Base-by-base conservation (phyloP, 2,113 vertebrate genomes). In the Macroglossus sobrinus region DNA sequence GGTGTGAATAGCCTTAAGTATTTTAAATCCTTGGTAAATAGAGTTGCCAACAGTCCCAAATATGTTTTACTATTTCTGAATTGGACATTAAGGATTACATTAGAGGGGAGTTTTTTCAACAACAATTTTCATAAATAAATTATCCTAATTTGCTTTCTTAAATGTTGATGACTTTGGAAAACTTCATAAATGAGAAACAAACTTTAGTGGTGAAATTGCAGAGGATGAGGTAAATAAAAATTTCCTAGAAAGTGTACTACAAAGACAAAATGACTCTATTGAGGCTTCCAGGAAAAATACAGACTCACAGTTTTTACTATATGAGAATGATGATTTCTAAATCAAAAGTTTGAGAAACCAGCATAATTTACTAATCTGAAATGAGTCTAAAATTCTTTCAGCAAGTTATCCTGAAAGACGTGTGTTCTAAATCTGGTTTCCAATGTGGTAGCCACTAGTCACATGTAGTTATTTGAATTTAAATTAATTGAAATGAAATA, bases 1-100 rank as follows among this genome's bases (percentile, higher is more conserved):
- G 38, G 50, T 93, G 74, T 80, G 87, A 97, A 93, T 84, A 86
- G 33, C 84, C 43, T 79, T 78, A 96, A 95, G 57, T 94, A 94
- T 89, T 97, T 97, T 92, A 97, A 94, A 89, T 59, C 68, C 80
- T 92, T 79, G n/a, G 57, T 94, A 97, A 89, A 92, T 22, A 96
- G 79, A 93, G 35, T 84, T 88, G 80, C 90, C 89, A 95, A 66
- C 28, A 82, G 84, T 89, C 47, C 64, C 47, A 91, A 78, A 93
- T 59, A 45, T 76, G 57, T 86, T 92, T 96, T 92, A 74, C 91
- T 84, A 69, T 91, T 86, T 97, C 74, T 93, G 92, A 93, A 92
- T 40, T 87, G 30, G 74, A 88, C 75, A 76, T 79, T 91, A 38
- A 64, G 38, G 53, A 72, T 96, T 86, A 78, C 92, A 93, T 95